phyloP scores from a whole-genome alignment of 92 coral and sea anemone species.

The Anthopleura xanthogrammica region DNA sequence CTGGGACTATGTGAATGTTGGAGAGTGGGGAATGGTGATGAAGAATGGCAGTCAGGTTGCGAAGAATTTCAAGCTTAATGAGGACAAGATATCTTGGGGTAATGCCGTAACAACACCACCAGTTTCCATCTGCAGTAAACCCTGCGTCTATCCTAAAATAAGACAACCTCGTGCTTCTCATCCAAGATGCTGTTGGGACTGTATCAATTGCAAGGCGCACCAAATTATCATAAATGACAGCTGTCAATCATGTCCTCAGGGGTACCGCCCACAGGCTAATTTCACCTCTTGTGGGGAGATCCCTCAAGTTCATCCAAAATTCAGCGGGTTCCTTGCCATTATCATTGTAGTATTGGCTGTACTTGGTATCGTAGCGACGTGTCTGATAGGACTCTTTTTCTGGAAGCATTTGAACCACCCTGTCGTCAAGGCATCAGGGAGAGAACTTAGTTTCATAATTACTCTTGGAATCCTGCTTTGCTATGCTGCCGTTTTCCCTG shows the following conservation, averaged over 20 bases:
- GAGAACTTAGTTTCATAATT: constrained; percentile 74
- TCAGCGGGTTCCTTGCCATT: constrained; percentile 43
- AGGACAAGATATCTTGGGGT: constrained; percentile 55
- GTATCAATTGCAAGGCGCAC: constrained; percentile 54
- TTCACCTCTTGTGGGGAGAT: constrained; percentile 57
- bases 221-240: constrained; percentile 71
- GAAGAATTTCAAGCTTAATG: constrained; percentile 39
- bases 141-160: constrained; percentile 52
- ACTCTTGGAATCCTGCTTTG: constrained; percentile 70
- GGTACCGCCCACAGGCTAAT: constrained; percentile 63
- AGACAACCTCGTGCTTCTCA: constrained; percentile 50
- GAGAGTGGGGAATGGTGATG: constrained; percentile 71
- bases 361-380: constrained; percentile 53
- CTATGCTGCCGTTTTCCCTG: constrained; percentile 56
- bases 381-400: constrained; percentile 60
- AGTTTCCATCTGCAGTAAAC: constrained; percentile 60
- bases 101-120: constrained; percentile 45
- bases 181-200: constrained; percentile 85
- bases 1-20: constrained; percentile 59
- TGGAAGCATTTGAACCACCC: constrained; percentile 51
- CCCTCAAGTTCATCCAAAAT: constrained; percentile 57
- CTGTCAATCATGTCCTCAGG: constrained; percentile 65
- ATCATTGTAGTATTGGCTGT: constrained; percentile 30
- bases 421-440: constrained; percentile 87
- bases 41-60: constrained; percentile 25